Conservation (phyloP, 2,797 vertebrate genomes). For the Channa striata region DNA sequence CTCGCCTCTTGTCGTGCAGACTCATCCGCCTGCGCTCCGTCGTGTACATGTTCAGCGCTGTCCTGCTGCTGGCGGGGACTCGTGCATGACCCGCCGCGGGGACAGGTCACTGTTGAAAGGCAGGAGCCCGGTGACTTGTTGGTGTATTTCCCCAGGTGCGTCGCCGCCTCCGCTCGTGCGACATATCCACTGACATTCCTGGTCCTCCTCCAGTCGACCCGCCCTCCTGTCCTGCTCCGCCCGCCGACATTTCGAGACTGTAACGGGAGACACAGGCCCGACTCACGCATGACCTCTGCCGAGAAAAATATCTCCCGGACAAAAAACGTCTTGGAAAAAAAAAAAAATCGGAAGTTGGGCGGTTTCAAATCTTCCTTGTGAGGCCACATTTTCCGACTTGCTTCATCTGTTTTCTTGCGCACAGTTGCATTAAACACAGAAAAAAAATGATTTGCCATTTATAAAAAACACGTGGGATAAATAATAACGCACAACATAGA, state of each 20-base stretch:
- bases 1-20: constrained; percentile 79
- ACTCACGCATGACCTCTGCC: constrained; percentile 60
- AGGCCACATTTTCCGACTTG: too few species aligned
- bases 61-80: neutral
- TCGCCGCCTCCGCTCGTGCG: constrained; percentile 18
- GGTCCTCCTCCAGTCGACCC: constrained; percentile 34
- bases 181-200: constrained; percentile 52
- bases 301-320: neutral
- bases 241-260: constrained; percentile 9
- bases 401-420: too few species aligned
- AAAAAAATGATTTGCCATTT: too few species aligned
- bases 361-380: too few species aligned
- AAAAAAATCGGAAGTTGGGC: too few species aligned
- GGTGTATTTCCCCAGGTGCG: constrained; percentile 61
- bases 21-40: constrained; percentile 86
- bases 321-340: neutral
- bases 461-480: too few species aligned
- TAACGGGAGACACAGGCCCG: constrained; percentile 1
- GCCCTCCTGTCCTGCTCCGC: constrained; percentile 43
- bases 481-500: neutral
- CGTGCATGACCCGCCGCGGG: neutral
- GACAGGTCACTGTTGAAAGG: neutral
- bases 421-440: too few species aligned
- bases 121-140: constrained; percentile 9
- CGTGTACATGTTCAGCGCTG: constrained; percentile 76